Percentiles rank a stretch among this genome's conserved stretches.
Evolutionary conservation across 2,797 vertebrate species (phyloP).

Genomic region (Dermochelys coriacea): DNA sequence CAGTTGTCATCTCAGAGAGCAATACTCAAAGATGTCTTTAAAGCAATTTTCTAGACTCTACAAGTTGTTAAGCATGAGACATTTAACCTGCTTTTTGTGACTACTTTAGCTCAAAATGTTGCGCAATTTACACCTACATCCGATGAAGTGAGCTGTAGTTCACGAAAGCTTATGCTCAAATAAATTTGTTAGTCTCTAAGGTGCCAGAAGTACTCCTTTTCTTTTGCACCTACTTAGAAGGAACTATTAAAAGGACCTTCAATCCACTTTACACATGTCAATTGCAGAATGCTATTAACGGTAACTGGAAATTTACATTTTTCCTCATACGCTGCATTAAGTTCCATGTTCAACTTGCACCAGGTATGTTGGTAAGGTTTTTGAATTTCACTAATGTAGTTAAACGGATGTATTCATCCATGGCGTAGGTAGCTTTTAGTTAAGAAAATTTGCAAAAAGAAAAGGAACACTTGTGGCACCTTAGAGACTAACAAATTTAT

Average conservation of each 20-base stretch:
- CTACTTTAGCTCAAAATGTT: conserved; percentile 57
- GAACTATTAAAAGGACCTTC: conserved; percentile 57
- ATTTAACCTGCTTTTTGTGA: conserved; percentile 67
- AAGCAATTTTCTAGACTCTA: conserved; percentile 29
- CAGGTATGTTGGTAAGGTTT: conserved; percentile 24
- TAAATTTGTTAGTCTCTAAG: no score
- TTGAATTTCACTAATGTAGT: conserved; percentile 37
- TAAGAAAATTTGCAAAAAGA: no score
- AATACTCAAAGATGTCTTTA: conserved; percentile 50
- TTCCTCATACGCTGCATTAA: conserved; percentile 38
- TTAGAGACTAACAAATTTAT: no score
- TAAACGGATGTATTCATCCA: conserved; percentile 1
- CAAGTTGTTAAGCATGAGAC: conserved; percentile 48
- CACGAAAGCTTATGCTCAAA: no score
- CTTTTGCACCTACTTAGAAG: conserved; percentile 59
- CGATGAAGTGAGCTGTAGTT: no score
- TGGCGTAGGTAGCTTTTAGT: conserved; percentile 8
- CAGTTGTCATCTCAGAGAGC: conserved; percentile 36
- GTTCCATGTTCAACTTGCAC: conserved; percentile 29
- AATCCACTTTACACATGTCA: conserved; percentile 57
- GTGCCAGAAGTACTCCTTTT: no score
- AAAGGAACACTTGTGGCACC: no score
- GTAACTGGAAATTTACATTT: conserved; percentile 57
- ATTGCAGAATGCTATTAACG: conserved; percentile 67
- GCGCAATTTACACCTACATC: conserved; percentile 47